These are phyloP conservation scores for Phania funesta DNA, from an alignment of 2,888 invertebrate species.

Conservation along the genomic window DNA sequence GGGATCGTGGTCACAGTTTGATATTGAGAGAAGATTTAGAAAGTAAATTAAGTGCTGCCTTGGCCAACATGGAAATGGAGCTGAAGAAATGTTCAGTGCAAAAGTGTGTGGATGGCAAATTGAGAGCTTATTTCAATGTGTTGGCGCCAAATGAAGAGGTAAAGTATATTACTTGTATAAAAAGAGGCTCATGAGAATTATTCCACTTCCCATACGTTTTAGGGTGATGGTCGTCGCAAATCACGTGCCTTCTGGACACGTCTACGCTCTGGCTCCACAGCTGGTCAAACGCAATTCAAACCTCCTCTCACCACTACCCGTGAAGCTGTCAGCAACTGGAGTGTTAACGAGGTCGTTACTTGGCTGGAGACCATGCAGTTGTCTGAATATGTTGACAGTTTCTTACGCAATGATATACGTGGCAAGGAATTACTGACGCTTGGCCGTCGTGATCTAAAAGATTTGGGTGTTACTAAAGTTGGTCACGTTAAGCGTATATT, in stretches of 20 bases:
- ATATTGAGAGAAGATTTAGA: slow-evolving; percentile 85
- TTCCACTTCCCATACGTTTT: too few relatives aligned
- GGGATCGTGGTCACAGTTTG: slow-evolving; percentile 85
- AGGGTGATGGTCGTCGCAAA: slow-evolving; percentile 82
- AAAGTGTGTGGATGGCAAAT: slow-evolving; percentile 78
- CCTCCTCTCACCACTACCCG: slow-evolving; percentile 78
- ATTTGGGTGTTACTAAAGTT: slow-evolving; percentile 95
- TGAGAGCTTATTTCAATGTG: slow-evolving; percentile 79
- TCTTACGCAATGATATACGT: slow-evolving; percentile 94
- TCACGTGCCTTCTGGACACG: slow-evolving; percentile 87
- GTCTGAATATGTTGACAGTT: slow-evolving; percentile 94
- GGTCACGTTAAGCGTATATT: slow-evolving; percentile 97
- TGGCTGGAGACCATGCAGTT: slow-evolving; percentile 95
- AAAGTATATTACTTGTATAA: slow-evolving; percentile 25
- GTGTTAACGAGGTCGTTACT: slow-evolving; percentile 91
- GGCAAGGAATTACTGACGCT: slow-evolving; percentile 93
- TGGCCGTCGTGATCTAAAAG: slow-evolving; percentile 92
- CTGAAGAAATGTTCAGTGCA: slow-evolving; percentile 85
- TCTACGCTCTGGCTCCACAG: slow-evolving; percentile 81
- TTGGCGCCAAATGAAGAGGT: slow-evolving; percentile 80
- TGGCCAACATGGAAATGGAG: slow-evolving; percentile 87
- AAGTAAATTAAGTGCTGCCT: slow-evolving; percentile 84
- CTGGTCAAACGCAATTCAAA: slow-evolving; percentile 74
- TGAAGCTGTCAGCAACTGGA: slow-evolving; percentile 86
- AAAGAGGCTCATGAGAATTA: not conserved